phyloP scores from a whole-genome alignment of 2,797 vertebrate genomes.

The Erpetoichthys calabaricus region DNA sequence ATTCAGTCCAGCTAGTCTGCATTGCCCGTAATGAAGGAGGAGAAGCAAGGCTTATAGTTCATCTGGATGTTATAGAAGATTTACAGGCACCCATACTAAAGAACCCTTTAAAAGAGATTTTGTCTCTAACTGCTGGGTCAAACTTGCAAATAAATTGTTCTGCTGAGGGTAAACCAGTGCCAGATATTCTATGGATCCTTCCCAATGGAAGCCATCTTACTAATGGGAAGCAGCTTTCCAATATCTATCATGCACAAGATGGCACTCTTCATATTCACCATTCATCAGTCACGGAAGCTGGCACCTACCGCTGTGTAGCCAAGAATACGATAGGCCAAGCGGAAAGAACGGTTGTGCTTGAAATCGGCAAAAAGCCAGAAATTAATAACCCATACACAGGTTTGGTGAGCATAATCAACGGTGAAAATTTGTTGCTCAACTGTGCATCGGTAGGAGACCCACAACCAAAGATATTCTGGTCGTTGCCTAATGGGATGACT shows the following conservation, averaged over 20 bases:
- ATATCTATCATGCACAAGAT: constrained; percentile 58
- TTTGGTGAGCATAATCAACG: constrained; percentile 59
- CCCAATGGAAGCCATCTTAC: constrained; percentile 57
- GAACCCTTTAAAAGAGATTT: constrained; percentile 41
- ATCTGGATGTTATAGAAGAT: constrained; percentile 52
- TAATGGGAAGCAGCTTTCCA: constrained; percentile 40
- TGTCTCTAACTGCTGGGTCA: constrained; percentile 53
- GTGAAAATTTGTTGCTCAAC: constrained; percentile 63
- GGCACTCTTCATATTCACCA: constrained; percentile 65
- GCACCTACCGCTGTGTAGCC: constrained; percentile 68
- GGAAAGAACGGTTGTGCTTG: constrained; percentile 55
- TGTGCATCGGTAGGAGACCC: constrained; percentile 45
- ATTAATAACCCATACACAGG: constrained; percentile 50
- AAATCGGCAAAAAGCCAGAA: constrained; percentile 55
- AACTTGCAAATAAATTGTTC: constrained; percentile 73
- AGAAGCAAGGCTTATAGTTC: constrained; percentile 59
- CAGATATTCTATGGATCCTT: constrained; percentile 62
- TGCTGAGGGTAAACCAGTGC: constrained; percentile 36
- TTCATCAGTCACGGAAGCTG: constrained; percentile 55
- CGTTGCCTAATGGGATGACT: constrained; percentile 60
- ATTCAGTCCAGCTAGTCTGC: constrained; percentile 60
- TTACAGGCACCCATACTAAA: constrained; percentile 39
- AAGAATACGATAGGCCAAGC: constrained; percentile 43
- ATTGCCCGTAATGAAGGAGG: constrained; percentile 76
- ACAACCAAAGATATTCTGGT: constrained; percentile 55